Base-by-base conservation (phyloP, 2,797 vertebrate species). In the Bufotes viridis region DNA sequence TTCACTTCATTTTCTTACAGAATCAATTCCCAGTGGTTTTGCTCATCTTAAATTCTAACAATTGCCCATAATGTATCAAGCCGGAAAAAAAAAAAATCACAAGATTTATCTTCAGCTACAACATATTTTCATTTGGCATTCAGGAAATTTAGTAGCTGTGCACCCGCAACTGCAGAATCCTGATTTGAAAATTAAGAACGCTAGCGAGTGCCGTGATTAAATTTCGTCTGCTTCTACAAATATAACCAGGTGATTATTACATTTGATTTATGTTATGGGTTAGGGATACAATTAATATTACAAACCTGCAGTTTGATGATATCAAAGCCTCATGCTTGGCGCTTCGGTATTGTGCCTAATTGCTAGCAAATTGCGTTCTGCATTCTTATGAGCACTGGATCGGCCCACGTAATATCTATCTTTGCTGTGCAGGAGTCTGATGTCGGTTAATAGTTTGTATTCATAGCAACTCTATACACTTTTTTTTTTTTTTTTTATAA, bases 21-120 rank as follows among this genome's bases (percentile, higher is more conserved):
- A 69, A 69, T 69, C 51, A 67, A 69, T 67, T 82, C 61, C 49
- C 61, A 55, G 22, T 67, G 81, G 51, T 82, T 82, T 82, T 82
- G 22, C 49, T 69, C 14, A 69, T 82, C 17, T 55, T n/a, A 26
- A 55, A 26, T 76, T 75, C 51, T 29, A 60, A 75, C 75, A 75
- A 49, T 69, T 26, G 34, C 24, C n/a, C 49, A 20, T 53, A 26
- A 82, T 82, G 63, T 82, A 53, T 69, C 14, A 20, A 69, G 49
- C 63, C 17, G 1, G 51, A n/a, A 82, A 29, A 65, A 65, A n/a
- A 82, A 55, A 65, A n/a, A 51, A 53, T 65, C 61, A 24, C 7
- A 55, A 26, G 8, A 24, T 69, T 82, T 82, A 53, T 82, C 65
- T 55, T 55, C 49, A 20, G 63, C 42, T 26, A 18, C 17, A 69